phyloP scores from a whole-genome alignment of 2,888 invertebrate genomes.

The Eristalis arbustorum region DNA sequence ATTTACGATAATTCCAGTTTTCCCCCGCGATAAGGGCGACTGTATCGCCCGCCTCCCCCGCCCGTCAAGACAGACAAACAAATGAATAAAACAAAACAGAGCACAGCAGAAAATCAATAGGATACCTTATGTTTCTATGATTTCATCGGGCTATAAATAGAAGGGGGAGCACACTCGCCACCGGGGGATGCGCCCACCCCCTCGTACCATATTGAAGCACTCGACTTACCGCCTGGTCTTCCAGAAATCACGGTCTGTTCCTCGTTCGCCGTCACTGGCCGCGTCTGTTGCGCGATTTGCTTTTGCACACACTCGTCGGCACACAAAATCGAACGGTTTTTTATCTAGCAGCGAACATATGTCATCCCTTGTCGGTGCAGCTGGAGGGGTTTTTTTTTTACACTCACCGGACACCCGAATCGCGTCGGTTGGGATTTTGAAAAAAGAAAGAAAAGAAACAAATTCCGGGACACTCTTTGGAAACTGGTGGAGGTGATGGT shows the following conservation, averaged over 20 bases:
- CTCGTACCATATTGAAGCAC: slow-evolving; percentile 56
- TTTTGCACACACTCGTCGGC: slow-evolving; percentile 11
- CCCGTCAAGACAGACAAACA: background rate
- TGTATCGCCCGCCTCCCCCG: background rate
- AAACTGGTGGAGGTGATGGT: background rate
- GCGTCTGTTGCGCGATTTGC: background rate
- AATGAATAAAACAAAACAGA: background rate
- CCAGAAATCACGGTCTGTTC: background rate
- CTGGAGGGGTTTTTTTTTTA: slow-evolving; percentile 20
- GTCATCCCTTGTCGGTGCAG: slow-evolving; percentile 45
- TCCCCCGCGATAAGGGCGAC: slow-evolving; percentile 31
- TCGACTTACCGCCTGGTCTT: slow-evolving; percentile 39
- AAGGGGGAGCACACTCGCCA: slow-evolving; percentile 28
- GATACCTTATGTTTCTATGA: slow-evolving; percentile 66
- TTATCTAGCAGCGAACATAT: slow-evolving; percentile 61
- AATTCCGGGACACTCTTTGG: background rate
- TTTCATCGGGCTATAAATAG: slow-evolving; percentile 67
- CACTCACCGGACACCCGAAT: slow-evolving; percentile 24
- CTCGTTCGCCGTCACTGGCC: background rate
- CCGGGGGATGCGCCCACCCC: slow-evolving; percentile 3
- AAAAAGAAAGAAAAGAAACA: no score
- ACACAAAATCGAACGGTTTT: slow-evolving; percentile 2
- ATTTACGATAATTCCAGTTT: slow-evolving; percentile 52
- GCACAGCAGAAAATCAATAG: slow-evolving; percentile 56
- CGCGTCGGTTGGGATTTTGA: slow-evolving; percentile 46